Base-by-base conservation (phyloP, 2,113 vertebrate species). In the Corvus moneduloides region DNA sequence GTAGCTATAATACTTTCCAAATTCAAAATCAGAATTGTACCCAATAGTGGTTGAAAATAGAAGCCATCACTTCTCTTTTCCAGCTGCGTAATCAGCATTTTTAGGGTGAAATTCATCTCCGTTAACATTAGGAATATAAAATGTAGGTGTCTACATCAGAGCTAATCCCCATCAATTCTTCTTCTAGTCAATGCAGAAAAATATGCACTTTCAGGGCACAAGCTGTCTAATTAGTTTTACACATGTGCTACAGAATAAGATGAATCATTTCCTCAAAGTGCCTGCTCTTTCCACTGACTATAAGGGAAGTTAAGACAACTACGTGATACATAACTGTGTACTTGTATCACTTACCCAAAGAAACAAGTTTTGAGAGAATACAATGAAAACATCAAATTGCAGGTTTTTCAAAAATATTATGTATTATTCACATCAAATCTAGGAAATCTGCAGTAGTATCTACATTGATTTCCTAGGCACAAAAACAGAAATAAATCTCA, bases 181-280 rank as follows among this genome's bases (percentile, higher is more conserved):
- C 51, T 84, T 62, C 72, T 80, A 55, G 32, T 76, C 59, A 67
- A 9, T 77, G 59, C 55, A 92, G 85, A 94, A 95, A 95, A 94
- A 94, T 66, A 77, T 0, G 1, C 14, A 59, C 26, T 95, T 96
- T 74, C 43, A 94, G 85, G 90, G 90, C 43, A 51, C 46, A 80
- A 86, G 55, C 59, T 94, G 49, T 91, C 87, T 93, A 88, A 90
- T 88, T 92, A 62, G 87, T 84, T 93, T 84, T 84, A 83, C 43
- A 62, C 16, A 15, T 73, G 37, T 94, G 43, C 86, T 96, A 95
- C 92, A 74, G 72, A 71, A 80, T 90, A 93, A 87, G 58, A 67
- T 85, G 39, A 94, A 86, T 96, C 15, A 74, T 86, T 84, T 95
- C 51, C 68, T 80, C 28, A n/a, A 32, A 61, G 33, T 82, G 44